A percentile compares a stretch with the other conserved stretches of the same genome.
Evolutionary conservation across 2,113 vertebrate genomes (phyloP).

Genomic region (Microcebus ravelobensis): DNA sequence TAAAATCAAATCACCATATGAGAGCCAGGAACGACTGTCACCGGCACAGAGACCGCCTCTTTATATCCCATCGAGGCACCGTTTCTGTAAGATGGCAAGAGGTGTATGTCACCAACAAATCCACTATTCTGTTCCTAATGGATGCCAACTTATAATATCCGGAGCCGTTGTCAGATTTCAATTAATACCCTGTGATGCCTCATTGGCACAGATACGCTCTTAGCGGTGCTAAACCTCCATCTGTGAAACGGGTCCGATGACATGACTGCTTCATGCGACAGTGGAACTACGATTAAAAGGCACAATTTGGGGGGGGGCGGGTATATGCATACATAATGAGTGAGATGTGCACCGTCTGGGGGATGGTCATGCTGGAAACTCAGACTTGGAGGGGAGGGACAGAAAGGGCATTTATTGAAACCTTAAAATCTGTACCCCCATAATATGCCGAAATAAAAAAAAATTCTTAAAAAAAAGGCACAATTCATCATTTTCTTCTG

Average conservation of each 20-base stretch:
- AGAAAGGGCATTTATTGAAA: too few species aligned
- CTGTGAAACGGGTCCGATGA: conserved; percentile 67
- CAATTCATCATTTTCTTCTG: too few species aligned
- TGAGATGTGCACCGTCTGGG: not conserved
- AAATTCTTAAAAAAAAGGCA: too few species aligned
- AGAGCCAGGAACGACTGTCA: not conserved
- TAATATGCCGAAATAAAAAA: too few species aligned
- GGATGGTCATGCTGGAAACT: too few species aligned
- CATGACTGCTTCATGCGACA: conserved; percentile 73
- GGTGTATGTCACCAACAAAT: conserved; percentile 77
- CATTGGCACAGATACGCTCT: conserved; percentile 78
- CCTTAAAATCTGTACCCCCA: too few species aligned
- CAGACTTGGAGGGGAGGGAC: too few species aligned
- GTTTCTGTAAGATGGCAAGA: conserved; percentile 72
- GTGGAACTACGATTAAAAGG: conserved; percentile 76
- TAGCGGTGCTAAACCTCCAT: conserved; percentile 72
- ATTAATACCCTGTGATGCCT: conserved; percentile 79
- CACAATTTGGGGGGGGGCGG: not conserved
- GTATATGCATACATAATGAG: too few species aligned
- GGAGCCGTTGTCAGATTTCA: conserved; percentile 77
- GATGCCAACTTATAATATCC: conserved; percentile 73
- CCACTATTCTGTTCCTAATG: conserved; percentile 77
- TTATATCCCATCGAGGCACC: conserved; percentile 59
- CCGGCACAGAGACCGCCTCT: conserved; percentile 46
- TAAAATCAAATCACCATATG: conserved; percentile 55